Base-by-base conservation (phyloP, 2,113 vertebrate genomes). In the Apeltes quadracus region DNA sequence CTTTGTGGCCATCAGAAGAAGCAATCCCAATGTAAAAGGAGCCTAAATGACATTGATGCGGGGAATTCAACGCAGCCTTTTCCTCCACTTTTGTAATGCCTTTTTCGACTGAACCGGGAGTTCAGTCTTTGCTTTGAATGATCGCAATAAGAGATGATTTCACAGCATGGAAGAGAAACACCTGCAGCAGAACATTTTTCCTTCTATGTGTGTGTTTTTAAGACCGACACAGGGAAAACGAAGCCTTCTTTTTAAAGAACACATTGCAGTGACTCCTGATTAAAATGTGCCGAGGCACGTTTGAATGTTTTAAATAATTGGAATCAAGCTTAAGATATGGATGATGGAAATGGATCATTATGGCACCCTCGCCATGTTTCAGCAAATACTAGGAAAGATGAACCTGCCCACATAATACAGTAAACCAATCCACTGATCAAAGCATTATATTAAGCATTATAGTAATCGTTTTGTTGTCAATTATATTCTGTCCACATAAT, bases 201-300 rank as follows among this genome's bases (percentile, higher is more conserved):
- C 3, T 7, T 22, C 18, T 16, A 32, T 18, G 22, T 56, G 25
- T 15, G 25, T 32, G 36, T 29, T 43, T 41, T 41, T 54, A 22
- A n/a, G 6, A 55, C 10, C 0, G 34, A 54, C 48, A 25, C 38
- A 16, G 13, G 29, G 27, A 44, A 27, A 29, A 1, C 7, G 20
- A 50, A 50, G 20, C 46, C 10, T 1, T 50, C 46, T n/a, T 51
- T n/a, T 51, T 53, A 51, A 51, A n/a, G 16, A 16, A 55, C 36
- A 15, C 11, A 43, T 56, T 55, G 43, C 65, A 39, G 14, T 67
- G 50, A 20, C 23, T 67, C 65, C 36, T 29, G 51, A 54, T 43
- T 29, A 2, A 56, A 55, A 68, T 43, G 22, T 4, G 16, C 22
- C 13, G 11, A 43, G 39, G 10, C 50, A 29, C 22, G 6, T 61